A percentile compares a stretch with the other conserved stretches of the same genome.
Evolutionary conservation across 2,113 vertebrate genomes (phyloP).

Genomic region (Microcebus lehilahytsara): DNA sequence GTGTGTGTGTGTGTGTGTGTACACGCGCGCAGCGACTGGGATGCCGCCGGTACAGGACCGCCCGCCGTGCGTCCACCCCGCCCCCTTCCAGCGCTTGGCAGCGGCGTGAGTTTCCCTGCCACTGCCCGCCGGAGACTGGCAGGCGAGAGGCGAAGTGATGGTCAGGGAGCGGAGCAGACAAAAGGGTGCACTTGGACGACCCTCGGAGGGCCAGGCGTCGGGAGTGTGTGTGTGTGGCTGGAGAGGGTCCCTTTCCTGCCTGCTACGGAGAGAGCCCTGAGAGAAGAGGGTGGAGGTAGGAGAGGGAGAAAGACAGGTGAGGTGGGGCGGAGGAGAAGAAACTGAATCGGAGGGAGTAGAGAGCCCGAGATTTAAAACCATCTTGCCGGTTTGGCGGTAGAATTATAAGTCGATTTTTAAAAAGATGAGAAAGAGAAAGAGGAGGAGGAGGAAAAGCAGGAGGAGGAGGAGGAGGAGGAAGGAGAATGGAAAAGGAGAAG

Average conservation of each 20-base stretch:
- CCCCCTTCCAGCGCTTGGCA: neutral
- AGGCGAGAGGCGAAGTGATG: neutral
- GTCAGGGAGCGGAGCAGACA: conserved; percentile 8
- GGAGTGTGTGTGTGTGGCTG: too few species aligned
- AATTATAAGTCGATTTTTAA: conserved; percentile 15
- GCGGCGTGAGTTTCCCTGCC: neutral
- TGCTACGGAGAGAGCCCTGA: neutral
- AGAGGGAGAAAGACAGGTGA: neutral
- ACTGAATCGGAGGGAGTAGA: neutral
- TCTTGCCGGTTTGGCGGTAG: neutral
- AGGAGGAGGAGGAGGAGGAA: neutral
- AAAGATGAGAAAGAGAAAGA: neutral
- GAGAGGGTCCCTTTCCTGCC: neutral
- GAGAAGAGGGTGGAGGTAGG: neutral
- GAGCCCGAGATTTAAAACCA: neutral
- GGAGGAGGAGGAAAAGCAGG: neutral
- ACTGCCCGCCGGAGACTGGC: neutral
- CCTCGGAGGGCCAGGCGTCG: neutral
- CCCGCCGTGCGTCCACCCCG: neutral
- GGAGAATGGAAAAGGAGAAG: neutral
- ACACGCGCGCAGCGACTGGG: neutral
- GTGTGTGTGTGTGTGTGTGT: neutral
- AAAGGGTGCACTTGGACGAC: conserved; percentile 40
- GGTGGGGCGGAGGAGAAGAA: neutral
- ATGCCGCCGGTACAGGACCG: neutral